Percentiles rank a stretch among this genome's conserved stretches.
phyloP scores from a whole-genome alignment of 1,140 invertebrate species.

The Oscheius sp. region DNA sequence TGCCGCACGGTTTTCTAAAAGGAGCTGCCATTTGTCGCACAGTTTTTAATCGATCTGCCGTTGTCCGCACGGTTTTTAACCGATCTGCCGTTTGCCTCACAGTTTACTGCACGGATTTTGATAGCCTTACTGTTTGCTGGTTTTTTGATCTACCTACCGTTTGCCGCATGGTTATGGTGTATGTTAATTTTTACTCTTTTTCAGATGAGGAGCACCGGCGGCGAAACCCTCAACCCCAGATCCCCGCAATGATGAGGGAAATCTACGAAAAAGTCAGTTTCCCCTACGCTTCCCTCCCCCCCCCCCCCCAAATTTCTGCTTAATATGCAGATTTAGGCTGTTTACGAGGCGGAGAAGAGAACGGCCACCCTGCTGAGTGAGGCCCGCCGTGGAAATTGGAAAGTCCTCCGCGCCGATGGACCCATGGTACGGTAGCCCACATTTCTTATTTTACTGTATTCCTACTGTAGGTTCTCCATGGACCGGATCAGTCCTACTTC shows the following conservation, averaged over 20 bases:
- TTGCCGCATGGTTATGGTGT: no score
- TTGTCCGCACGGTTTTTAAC: no score
- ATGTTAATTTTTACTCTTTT: background rate
- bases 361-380: background rate
- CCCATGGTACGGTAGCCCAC: slow-evolving; percentile 1
- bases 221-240: background rate
- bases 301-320: no score
- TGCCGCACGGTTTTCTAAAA: no score
- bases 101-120: no score
- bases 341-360: background rate
- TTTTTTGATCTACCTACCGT: no score
- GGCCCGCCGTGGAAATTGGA: slow-evolving; percentile 3
- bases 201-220: background rate
- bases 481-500: slow-evolving; percentile 27
- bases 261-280: slow-evolving; percentile 1
- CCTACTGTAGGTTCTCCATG: slow-evolving; percentile 1
- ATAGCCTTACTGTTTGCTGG: no score
- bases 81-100: no score
- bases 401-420: background rate
- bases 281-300: no score
- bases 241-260: background rate
- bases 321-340: no score
- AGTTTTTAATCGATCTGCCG: no score
- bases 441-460: background rate
- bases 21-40: no score